Percentiles rank a stretch among this genome's conserved stretches.
Evolutionary conservation across 2,888 invertebrate species (phyloP).

Genomic region (Leptopilina syphax): DNA sequence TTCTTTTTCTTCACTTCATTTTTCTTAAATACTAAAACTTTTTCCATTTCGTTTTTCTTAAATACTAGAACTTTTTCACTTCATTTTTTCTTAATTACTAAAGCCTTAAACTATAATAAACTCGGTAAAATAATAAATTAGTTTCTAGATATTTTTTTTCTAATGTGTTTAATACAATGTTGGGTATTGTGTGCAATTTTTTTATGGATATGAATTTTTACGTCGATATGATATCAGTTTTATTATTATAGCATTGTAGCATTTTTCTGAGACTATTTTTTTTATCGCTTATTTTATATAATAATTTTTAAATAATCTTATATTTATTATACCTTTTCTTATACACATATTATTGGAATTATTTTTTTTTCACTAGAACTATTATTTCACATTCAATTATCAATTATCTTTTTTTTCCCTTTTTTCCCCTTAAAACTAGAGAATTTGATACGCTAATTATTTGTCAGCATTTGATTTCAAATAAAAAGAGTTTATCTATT

Average conservation of each 20-base stretch:
- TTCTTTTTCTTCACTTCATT: not conserved
- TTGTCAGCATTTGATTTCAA: constrained; percentile 72
- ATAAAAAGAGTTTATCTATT: constrained; percentile 35
- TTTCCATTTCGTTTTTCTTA: too few species aligned
- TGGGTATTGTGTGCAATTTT: not conserved
- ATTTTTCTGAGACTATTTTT: constrained; percentile 6
- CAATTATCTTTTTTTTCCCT: constrained; percentile 53
- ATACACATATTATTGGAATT: constrained; percentile 18
- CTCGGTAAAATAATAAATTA: constrained; percentile 11
- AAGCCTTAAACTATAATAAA: constrained; percentile 17
- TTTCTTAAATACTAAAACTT: constrained; percentile 18
- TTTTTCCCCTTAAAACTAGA: constrained; percentile 7
- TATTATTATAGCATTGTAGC: constrained; percentile 2
- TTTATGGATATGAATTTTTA: constrained; percentile 35
- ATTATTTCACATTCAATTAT: constrained; percentile 61
- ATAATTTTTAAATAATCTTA: constrained; percentile 2
- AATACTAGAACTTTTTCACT: too few species aligned
- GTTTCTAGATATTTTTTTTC: constrained; percentile 11
- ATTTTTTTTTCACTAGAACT: constrained; percentile 46
- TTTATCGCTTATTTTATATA: not conserved
- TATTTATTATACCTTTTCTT: constrained; percentile 22
- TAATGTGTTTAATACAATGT: constrained; percentile 10
- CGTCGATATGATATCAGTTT: constrained; percentile 31
- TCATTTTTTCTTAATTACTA: not conserved
- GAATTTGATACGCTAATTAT: constrained; percentile 73